Evolutionary conservation across 2,113 vertebrate genomes (phyloP), one percentile per base, ranked within the genome.

Genomic region (Colius striatus): DNA sequence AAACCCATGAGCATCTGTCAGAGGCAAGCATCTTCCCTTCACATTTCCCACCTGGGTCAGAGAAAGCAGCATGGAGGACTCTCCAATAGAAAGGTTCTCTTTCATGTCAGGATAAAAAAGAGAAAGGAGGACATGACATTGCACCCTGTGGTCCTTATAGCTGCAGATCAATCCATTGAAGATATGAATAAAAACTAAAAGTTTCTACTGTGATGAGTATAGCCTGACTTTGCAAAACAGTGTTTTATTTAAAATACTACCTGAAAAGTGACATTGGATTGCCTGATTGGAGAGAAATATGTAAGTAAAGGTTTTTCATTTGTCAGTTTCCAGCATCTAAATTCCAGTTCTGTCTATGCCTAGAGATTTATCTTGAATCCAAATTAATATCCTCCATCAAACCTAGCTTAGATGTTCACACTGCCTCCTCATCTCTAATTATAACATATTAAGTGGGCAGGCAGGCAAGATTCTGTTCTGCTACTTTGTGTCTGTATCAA

Each of bases 401-500:
- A 50, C 34, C 57, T 13, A 65, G 53, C 79, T 75, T 53, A 38
- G 63, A 47, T 48, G 36, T 86, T 95, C 91, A 57, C 22, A 21
- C 88, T 93, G 85, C 86, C 87, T 95, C 90, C 83, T 84, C 75
- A 29, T 36, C 88, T 84, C 85, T 94, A 93, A 95, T 94, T 94
- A 78, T 84, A 94, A 63, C 26, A 5, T 60, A 77, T 86, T 80
- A 91, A 92, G 85, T 92, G 79, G 67, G 93, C 63, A 91, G 71
- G 72, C 72, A 87, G 83, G 83, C 76, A 92, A 50, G 68, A 80
- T 48, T 68, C 74, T 90, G 29, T 74, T 85, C 60, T 79, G 36
- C 84, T 57, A 20, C 75, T 90, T 89, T 23, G 27, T 53, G 41
- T 82, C 36, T 4, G 1, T 54, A 57, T 54, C 55, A 72, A 34